Evolutionary conservation across 2,797 vertebrate species (phyloP).

Genomic region (Artibeus jamaicensis): DNA sequence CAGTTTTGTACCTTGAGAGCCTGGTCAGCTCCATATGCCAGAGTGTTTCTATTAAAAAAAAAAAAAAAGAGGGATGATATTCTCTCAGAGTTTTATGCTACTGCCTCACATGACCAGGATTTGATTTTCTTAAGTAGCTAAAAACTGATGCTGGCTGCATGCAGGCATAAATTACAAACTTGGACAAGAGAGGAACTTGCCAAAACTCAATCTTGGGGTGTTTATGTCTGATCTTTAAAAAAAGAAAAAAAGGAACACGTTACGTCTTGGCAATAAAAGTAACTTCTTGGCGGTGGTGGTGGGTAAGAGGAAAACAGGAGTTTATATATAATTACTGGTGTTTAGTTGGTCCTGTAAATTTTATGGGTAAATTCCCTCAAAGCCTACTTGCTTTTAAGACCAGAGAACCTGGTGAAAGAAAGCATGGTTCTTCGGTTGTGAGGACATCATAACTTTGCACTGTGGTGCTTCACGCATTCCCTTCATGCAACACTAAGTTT

Average conservation of each 20-base stretch:
- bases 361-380: constrained; percentile 54
- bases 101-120: not conserved
- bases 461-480: not conserved
- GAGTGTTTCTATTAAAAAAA: not conserved
- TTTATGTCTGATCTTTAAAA: constrained; percentile 7
- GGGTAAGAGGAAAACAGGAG: not conserved
- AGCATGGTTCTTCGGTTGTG: constrained; percentile 30
- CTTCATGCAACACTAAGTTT: constrained; percentile 50
- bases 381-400: constrained; percentile 39
- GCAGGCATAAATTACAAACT: not conserved
- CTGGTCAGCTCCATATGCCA: not conserved
- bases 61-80: not conserved
- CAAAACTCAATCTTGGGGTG: constrained; percentile 8
- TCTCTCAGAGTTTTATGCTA: not conserved
- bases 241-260: not conserved
- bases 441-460: not conserved
- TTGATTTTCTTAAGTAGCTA: constrained; percentile 29
- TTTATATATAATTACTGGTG: constrained; percentile 42
- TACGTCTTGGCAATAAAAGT: not conserved
- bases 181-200: constrained; percentile 25
- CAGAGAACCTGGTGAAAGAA: constrained; percentile 47
- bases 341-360: constrained; percentile 32
- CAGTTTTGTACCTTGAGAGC: not conserved
- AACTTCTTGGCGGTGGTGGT: constrained; percentile 51
- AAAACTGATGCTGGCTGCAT: not conserved